A percentile compares a stretch with the other conserved stretches of the same genome.
These are phyloP conservation scores for Gambusia yucatana DNA, from an alignment of 2,797 vertebrate species.

Conservation along the genomic window DNA sequence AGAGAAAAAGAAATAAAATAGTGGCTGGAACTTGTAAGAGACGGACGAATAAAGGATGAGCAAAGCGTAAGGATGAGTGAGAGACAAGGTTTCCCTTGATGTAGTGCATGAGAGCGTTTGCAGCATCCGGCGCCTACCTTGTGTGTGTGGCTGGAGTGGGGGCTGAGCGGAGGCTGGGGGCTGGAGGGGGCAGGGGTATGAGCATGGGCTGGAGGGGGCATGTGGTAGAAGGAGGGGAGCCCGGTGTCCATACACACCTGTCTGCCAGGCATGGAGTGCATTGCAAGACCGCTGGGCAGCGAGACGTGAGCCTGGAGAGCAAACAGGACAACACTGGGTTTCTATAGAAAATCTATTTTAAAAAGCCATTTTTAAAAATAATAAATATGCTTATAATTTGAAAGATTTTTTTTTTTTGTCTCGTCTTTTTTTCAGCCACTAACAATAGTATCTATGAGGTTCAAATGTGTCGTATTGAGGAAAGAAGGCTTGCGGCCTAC, in stretches of 20 bases:
- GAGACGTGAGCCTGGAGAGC: constrained; percentile 74
- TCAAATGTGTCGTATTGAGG: neutral
- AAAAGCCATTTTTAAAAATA: too few relatives aligned
- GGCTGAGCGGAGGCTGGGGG: constrained; percentile 78
- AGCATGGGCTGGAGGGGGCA: constrained; percentile 78
- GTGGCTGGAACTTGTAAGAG: neutral
- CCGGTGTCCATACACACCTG: constrained; percentile 85
- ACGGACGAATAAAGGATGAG: neutral
- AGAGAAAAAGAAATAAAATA: neutral
- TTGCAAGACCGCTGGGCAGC: constrained; percentile 75
- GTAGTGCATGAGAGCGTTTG: constrained; percentile 28
- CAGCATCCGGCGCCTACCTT: constrained; percentile 74
- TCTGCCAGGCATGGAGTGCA: constrained; percentile 85
- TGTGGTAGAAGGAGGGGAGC: constrained; percentile 76
- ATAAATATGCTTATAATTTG: neutral
- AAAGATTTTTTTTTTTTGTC: neutral
- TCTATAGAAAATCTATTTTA: neutral
- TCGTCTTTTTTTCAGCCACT: neutral
- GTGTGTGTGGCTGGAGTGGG: constrained; percentile 79
- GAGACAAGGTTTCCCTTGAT: constrained; percentile 14
- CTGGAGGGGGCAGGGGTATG: constrained; percentile 76
- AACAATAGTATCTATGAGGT: neutral
- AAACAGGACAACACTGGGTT: neutral
- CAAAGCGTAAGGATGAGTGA: neutral
- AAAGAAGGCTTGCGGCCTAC: constrained; percentile 61